These are phyloP conservation scores for Amphiura filiformis DNA, from an alignment of 35 echinoderm and acorn worm genomes.

Conservation along the genomic window DNA sequence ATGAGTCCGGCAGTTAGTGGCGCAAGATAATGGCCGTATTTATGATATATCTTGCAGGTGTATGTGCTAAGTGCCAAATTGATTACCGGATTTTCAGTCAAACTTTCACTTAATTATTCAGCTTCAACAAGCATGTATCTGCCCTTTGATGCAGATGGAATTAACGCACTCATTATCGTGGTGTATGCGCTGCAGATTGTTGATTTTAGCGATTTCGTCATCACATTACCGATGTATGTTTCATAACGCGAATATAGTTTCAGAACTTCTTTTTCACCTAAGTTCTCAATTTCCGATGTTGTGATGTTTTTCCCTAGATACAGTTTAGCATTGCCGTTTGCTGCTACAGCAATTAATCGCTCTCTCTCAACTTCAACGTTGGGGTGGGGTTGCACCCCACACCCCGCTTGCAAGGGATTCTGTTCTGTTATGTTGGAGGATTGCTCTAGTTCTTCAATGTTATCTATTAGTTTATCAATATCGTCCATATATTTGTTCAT, in stretches of 20 bases:
- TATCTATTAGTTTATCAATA: not conserved
- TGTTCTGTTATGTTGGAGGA: not conserved
- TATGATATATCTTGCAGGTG: not conserved
- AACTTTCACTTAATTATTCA: not conserved
- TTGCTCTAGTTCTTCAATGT: slow-evolving; percentile 8
- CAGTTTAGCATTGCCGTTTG: not conserved
- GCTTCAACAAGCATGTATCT: not conserved
- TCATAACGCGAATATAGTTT: slow-evolving; percentile 3
- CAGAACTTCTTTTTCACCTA: not conserved
- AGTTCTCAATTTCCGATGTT: not conserved
- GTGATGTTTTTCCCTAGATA: not conserved
- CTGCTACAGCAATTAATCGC: not conserved
- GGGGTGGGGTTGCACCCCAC: not conserved
- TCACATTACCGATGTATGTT: not conserved
- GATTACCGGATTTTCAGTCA: not conserved
- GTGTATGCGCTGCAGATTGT: not conserved
- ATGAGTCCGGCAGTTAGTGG: not conserved
- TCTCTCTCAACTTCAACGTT: not conserved
- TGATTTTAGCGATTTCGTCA: slow-evolving; percentile 2
- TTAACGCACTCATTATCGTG: not conserved
- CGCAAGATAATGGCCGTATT: not conserved
- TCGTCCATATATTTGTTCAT: not conserved
- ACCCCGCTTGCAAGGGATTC: not conserved
- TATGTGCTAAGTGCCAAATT: not conserved
- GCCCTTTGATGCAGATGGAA: not conserved